These are phyloP conservation scores for Cryptocephalus primarius DNA, from an alignment of 2,888 invertebrate species.

Conservation along the genomic window DNA sequence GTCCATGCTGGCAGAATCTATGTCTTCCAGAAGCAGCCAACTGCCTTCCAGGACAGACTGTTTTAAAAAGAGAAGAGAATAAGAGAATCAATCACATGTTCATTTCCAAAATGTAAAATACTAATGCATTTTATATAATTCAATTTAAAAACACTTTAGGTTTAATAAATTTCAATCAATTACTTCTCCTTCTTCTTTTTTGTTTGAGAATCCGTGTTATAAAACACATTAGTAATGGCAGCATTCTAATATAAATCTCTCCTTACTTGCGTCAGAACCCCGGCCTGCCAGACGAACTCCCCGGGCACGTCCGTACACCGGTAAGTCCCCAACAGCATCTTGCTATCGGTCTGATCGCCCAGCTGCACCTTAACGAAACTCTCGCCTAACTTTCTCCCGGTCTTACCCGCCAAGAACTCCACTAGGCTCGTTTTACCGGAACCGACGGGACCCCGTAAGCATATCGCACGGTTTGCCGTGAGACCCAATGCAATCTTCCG, in stretches of 20 bases:
- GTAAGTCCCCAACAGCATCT: conserved; percentile 87
- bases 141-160: too few species aligned
- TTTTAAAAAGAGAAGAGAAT: not conserved
- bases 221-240: too few species aligned
- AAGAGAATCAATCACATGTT: not conserved
- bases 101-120: conserved; percentile 1
- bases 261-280: conserved; percentile 73
- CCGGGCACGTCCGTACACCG: conserved; percentile 94
- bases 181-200: too few species aligned
- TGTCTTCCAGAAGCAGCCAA: conserved; percentile 92
- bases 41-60: conserved; percentile 73
- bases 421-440: conserved; percentile 89
- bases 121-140: too few species aligned
- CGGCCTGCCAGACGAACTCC: conserved; percentile 93
- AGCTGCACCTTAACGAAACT: conserved; percentile 79
- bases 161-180: too few species aligned
- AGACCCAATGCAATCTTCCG: conserved; percentile 70
- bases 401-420: conserved; percentile 72
- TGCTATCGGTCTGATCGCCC: conserved; percentile 94
- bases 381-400: conserved; percentile 47
- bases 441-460: conserved; percentile 81
- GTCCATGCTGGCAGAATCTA: conserved; percentile 89
- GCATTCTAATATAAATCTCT: too few species aligned
- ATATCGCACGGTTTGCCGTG: conserved; percentile 62
- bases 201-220: too few species aligned